phyloP scores from a whole-genome alignment of 1,140 invertebrate genomes.

The Diuraphis noxia region DNA sequence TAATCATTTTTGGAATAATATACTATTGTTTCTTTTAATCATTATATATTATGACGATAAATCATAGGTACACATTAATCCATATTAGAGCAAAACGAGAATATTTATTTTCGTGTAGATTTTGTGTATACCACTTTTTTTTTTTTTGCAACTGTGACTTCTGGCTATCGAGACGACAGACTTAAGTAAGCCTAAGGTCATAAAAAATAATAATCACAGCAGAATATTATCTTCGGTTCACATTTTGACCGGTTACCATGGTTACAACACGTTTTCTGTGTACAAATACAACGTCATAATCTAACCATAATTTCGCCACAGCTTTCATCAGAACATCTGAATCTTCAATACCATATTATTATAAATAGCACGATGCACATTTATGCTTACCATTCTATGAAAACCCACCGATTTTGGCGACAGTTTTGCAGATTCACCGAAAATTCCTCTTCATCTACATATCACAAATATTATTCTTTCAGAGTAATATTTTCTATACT shows the following conservation, averaged over 20 bases:
- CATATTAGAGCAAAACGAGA: neutral
- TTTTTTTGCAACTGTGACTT: neutral
- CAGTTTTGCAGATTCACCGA: neutral
- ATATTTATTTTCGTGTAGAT: neutral
- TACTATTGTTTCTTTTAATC: neutral
- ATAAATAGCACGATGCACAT: neutral
- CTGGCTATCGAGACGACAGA: neutral
- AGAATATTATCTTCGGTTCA: neutral
- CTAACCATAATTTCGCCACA: neutral
- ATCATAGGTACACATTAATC: neutral
- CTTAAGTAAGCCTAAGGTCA: neutral
- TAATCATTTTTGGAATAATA: neutral
- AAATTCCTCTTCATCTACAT: neutral
- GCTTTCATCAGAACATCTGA: neutral
- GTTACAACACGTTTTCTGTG: neutral
- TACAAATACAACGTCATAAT: neutral
- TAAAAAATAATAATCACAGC: constrained; percentile 2
- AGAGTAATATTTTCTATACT: neutral
- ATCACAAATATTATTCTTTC: neutral
- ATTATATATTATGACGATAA: too few species aligned
- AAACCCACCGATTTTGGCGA: neutral
- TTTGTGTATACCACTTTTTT: neutral
- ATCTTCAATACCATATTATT: neutral
- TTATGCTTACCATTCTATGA: neutral
- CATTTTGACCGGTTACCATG: neutral